A percentile compares a stretch with the other conserved stretches of the same genome.
phyloP scores from a whole-genome alignment of 2,113 vertebrate species.

The Ptyas mucosa region DNA sequence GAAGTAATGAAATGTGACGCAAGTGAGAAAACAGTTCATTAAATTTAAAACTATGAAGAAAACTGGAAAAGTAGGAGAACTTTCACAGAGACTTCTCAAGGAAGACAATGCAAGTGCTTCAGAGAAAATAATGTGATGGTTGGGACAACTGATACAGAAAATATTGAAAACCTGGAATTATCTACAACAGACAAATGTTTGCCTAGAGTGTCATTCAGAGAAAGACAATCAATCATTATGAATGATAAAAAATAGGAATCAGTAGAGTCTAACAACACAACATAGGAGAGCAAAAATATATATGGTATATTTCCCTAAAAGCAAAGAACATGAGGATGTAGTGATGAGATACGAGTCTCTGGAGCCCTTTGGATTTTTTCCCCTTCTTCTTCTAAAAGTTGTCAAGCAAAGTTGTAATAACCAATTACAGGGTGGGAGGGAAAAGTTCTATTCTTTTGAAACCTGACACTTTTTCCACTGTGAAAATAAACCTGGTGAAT shows the following conservation, averaged over 20 bases:
- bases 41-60: background rate
- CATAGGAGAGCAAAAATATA: background rate
- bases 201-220: too few relatives aligned
- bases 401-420: background rate
- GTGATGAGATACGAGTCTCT: background rate
- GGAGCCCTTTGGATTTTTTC: background rate
- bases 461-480: background rate
- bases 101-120: background rate
- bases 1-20: background rate
- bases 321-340: background rate
- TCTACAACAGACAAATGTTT: background rate
- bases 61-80: background rate
- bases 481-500: constrained; percentile 38
- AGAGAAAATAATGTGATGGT: background rate
- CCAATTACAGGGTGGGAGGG: background rate
- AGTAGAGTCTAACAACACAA: background rate
- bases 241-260: background rate
- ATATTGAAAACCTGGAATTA: background rate
- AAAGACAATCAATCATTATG: background rate
- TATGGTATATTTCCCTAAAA: background rate
- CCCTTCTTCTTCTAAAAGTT: background rate
- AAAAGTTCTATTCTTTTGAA: background rate
- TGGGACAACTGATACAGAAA: background rate
- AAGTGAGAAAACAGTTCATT: background rate
- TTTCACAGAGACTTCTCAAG: background rate